A percentile compares a stretch with the other conserved stretches of the same genome.
phyloP scores from a whole-genome alignment of 2,888 invertebrate genomes.

The Zelleria hepariella region DNA sequence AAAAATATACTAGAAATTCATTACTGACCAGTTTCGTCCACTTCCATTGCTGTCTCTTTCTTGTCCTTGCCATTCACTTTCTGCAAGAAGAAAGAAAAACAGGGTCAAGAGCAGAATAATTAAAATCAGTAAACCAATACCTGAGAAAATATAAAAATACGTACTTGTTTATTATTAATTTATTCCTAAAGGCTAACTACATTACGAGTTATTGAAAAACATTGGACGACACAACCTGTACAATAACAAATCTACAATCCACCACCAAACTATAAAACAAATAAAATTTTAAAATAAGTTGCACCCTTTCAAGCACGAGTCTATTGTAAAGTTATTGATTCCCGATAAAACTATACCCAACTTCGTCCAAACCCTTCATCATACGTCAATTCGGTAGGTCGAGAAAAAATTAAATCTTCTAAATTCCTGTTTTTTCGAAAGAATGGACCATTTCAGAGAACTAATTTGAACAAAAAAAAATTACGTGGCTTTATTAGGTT shows the following conservation, averaged over 20 bases:
- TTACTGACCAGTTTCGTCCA: conserved; percentile 53
- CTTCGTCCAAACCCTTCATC: too few species aligned
- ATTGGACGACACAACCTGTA: background rate
- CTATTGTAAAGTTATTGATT: too few species aligned
- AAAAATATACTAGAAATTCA: background rate
- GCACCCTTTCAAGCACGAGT: too few species aligned
- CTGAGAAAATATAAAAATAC: background rate
- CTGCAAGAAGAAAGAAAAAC: conserved; percentile 30
- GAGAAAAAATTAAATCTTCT: too few species aligned
- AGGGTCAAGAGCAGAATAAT: background rate
- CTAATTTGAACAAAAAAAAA: too few species aligned
- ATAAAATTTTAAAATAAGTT: too few species aligned
- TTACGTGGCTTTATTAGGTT: too few species aligned
- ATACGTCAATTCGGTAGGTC: too few species aligned
- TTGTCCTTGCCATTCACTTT: conserved; percentile 62
- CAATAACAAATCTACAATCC: background rate
- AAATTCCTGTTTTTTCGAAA: too few species aligned
- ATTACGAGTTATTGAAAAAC: background rate
- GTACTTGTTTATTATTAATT: background rate
- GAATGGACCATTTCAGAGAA: too few species aligned
- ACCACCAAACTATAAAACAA: too few species aligned
- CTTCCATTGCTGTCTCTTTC: conserved; percentile 52
- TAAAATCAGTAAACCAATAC: background rate
- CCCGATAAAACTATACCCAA: too few species aligned
- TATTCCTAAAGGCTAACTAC: background rate